Percentiles rank a stretch among this genome's conserved stretches.
Conservation (phyloP, 2,888 invertebrate genomes). For the Lepidocyrtoides sp. region DNA sequence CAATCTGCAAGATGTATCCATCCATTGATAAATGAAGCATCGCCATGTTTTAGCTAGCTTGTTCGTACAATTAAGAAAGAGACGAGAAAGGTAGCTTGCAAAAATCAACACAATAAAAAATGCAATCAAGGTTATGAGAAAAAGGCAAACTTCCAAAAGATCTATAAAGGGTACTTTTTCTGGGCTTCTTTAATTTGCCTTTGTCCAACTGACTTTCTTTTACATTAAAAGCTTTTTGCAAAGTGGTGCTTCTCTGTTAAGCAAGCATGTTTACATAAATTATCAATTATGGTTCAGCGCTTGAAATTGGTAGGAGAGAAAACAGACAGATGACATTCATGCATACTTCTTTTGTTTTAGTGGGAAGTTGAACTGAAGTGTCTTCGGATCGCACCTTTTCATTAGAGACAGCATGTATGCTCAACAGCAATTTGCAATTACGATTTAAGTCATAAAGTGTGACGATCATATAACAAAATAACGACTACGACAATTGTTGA, state of each 20-base stretch:
- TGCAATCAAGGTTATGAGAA: conserved; percentile 41
- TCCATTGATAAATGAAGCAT: conserved; percentile 16
- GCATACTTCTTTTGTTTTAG: neutral
- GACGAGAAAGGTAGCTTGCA: conserved; percentile 21
- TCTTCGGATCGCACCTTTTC: neutral
- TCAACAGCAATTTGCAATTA: conserved; percentile 50
- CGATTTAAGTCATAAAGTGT: conserved; percentile 28
- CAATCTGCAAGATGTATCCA: neutral
- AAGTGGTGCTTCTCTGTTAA: neutral
- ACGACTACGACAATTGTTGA: conserved; percentile 1
- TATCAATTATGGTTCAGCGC: conserved; percentile 16
- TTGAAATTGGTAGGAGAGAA: neutral
- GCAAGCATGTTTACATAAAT: conserved; percentile 1
- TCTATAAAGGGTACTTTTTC: conserved; percentile 8
- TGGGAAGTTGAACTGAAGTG: neutral
- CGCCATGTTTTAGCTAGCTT: neutral
- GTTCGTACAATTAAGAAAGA: neutral
- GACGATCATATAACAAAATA: neutral
- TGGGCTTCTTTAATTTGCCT: conserved; percentile 7
- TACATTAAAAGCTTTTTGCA: neutral
- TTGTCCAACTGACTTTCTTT: conserved; percentile 27
- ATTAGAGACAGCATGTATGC: neutral
- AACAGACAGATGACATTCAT: neutral
- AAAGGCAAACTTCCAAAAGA: conserved; percentile 42
- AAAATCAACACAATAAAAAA: conserved; percentile 20